A percentile compares a stretch with the other conserved stretches of the same genome.
phyloP scores from a whole-genome alignment of 2,113 vertebrate genomes.

The Cervus canadensis region DNA sequence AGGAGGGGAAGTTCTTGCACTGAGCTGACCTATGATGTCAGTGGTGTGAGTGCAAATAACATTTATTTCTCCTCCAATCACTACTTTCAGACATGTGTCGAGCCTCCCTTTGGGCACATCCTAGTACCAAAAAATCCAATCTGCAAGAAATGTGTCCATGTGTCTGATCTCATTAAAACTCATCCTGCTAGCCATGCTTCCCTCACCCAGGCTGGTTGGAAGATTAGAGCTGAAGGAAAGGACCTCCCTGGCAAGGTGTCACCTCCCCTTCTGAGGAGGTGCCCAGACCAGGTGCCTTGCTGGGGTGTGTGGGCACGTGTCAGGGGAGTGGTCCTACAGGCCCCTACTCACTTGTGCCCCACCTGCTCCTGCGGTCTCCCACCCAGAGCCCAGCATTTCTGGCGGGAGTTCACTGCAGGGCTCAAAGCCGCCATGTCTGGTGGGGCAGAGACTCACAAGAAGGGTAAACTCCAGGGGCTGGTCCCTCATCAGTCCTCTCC shows the following conservation, averaged over 20 bases:
- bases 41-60: background rate
- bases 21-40: background rate
- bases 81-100: background rate
- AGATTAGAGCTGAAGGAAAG: background rate
- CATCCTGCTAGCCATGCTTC: accelerated
- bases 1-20: accelerated
- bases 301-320: too few relatives aligned
- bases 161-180: background rate
- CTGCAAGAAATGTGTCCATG: background rate
- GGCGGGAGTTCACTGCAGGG: background rate
- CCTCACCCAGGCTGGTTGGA: accelerated
- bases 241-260: background rate
- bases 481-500: background rate
- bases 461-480: accelerated
- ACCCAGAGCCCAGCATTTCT: background rate
- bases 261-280: background rate
- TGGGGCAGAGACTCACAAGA: background rate
- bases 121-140: background rate
- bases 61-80: background rate
- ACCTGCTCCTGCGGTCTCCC: background rate
- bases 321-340: too few relatives aligned
- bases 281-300: background rate
- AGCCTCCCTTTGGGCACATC: background rate
- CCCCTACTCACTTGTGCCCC: background rate
- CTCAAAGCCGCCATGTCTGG: accelerated